Evolutionary conservation across 2,113 vertebrate species (phyloP).

Genomic region (Scytalopus superciliaris): DNA sequence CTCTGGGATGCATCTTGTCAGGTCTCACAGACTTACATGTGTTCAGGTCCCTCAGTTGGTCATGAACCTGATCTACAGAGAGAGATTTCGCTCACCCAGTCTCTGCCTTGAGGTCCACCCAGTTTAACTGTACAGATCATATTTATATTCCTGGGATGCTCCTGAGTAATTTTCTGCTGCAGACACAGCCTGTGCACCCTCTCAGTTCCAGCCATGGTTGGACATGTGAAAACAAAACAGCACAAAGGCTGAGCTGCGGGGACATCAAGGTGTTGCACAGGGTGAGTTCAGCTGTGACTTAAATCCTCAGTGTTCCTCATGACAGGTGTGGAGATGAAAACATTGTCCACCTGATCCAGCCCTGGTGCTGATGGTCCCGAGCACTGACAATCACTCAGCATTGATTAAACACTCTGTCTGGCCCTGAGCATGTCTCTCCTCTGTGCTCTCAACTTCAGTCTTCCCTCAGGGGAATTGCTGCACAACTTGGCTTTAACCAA

Average conservation of each 20-base stretch:
- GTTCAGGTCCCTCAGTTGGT: background rate
- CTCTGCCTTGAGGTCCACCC: background rate
- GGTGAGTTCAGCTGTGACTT: background rate
- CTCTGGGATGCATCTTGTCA: background rate
- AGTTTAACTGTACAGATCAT: background rate
- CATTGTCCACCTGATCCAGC: background rate
- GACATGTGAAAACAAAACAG: background rate
- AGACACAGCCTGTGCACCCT: background rate
- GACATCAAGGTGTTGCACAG: background rate
- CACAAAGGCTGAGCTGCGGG: background rate
- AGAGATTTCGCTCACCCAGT: background rate
- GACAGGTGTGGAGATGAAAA: background rate
- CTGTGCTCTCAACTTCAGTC: background rate
- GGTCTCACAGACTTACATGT: accelerated
- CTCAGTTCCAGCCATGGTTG: background rate
- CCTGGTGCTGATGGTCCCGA: background rate
- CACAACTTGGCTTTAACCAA: conserved; percentile 35
- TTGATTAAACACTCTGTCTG: background rate
- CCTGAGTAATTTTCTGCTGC: background rate
- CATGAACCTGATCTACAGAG: background rate
- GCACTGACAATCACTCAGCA: background rate
- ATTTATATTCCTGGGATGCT: background rate
- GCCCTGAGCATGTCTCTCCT: background rate
- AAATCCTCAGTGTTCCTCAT: background rate
- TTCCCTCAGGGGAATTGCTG: background rate